A percentile compares a stretch with the other conserved stretches of the same genome.
Evolutionary conservation across 2,888 invertebrate species (phyloP).

Genomic region (Tachystola acroxantha): DNA sequence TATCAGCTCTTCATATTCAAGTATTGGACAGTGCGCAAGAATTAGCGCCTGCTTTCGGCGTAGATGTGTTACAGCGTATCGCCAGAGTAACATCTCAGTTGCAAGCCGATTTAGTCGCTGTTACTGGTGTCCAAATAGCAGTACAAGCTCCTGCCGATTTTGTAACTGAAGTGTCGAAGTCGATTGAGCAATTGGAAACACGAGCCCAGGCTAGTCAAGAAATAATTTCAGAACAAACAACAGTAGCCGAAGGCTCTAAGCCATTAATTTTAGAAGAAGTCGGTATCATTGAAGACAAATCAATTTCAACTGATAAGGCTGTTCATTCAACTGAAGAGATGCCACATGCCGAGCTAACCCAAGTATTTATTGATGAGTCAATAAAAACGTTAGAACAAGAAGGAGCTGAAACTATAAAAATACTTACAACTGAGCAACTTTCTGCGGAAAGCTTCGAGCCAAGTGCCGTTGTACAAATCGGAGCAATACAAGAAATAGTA

Average conservation of each 20-base stretch:
- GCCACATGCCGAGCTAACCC: background rate
- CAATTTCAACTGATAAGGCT: background rate
- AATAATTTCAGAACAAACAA: conserved; percentile 8
- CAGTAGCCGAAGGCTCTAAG: conserved; percentile 6
- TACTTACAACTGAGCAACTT: background rate
- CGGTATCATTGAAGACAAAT: background rate
- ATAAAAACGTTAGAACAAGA: conserved; percentile 5
- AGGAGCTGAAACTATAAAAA: background rate
- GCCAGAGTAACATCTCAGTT: conserved; percentile 38
- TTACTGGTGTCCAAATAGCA: conserved; percentile 30
- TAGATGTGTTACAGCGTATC: conserved; percentile 36
- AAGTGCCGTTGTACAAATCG: background rate
- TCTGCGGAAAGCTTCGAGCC: conserved; percentile 4
- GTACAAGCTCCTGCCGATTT: conserved; percentile 24
- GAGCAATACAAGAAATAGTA: background rate
- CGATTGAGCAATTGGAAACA: conserved; percentile 5
- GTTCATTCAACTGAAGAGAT: background rate
- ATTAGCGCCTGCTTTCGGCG: conserved; percentile 26
- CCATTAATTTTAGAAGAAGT: conserved; percentile 1
- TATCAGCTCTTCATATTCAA: conserved; percentile 40
- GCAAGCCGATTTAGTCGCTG: conserved; percentile 42
- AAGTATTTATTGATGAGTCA: no score
- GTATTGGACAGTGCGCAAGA: conserved; percentile 38
- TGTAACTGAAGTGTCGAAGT: conserved; percentile 7
- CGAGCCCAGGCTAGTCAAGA: conserved; percentile 1